phyloP scores from a whole-genome alignment of 2,888 invertebrate genomes.

The Eustalomyia histrio region DNA sequence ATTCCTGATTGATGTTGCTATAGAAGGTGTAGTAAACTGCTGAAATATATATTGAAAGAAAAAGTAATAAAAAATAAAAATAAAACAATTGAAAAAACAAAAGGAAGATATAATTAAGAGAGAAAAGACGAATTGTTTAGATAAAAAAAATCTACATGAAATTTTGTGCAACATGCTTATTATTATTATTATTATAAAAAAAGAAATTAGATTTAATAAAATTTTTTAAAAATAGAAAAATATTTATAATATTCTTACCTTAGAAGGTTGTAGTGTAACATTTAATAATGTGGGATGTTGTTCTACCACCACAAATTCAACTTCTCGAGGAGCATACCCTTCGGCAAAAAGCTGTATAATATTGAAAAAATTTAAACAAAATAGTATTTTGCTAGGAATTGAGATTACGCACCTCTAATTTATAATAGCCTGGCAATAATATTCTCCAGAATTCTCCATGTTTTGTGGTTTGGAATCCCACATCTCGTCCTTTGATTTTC shows the following conservation, averaged over 20 bases:
- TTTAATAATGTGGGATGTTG: conserved; percentile 91
- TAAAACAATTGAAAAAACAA: conserved; percentile 31
- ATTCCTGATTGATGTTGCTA: conserved; percentile 66
- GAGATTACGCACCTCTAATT: conserved; percentile 85
- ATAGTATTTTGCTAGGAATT: not conserved
- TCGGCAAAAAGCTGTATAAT: conserved; percentile 87
- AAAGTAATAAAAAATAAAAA: conserved; percentile 54
- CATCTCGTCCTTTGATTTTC: conserved; percentile 89
- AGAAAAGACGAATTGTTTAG: conserved; percentile 49
- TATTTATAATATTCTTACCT: conserved; percentile 81
- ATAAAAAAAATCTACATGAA: conserved; percentile 30
- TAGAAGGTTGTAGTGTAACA: conserved; percentile 87
- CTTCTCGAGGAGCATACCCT: conserved; percentile 89
- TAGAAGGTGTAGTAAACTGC: conserved; percentile 60
- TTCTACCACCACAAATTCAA: conserved; percentile 92
- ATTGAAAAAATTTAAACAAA: not conserved
- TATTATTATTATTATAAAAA: conserved; percentile 2
- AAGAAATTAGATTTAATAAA: not conserved
- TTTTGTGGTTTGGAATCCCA: conserved; percentile 91
- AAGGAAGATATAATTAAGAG: conserved; percentile 41
- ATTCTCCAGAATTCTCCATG: conserved; percentile 98
- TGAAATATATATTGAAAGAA: conserved; percentile 64
- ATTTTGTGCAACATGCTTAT: conserved; percentile 42
- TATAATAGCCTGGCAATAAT: conserved; percentile 91
- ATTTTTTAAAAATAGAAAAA: not conserved